Evolutionary conservation across 2,113 vertebrate genomes (phyloP), one percentile per base, ranked within the genome.

Genomic region (Archilochus colubris): DNA sequence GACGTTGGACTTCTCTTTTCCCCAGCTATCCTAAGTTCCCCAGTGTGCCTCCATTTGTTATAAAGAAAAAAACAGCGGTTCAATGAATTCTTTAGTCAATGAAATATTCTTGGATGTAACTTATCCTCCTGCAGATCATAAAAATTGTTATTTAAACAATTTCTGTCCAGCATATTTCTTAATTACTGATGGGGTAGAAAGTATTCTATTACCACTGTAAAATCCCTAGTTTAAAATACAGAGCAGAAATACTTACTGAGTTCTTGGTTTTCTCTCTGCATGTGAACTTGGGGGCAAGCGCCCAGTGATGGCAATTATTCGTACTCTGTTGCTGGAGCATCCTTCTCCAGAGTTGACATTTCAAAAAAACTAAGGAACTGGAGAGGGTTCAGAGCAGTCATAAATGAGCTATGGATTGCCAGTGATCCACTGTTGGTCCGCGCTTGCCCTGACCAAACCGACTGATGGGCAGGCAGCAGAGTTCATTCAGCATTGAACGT

Each of bases 101-200:
- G 78, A 96, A 95, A 82, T 85, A 84, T 58, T 91, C 84, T 75
- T 75, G 58, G 53, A 70, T 79, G 44, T 43, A 75, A 82, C 50
- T 75, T 84, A 67, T 81, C 54, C 58, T 87, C 33, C 81, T 72
- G 62, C 78, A 91, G 81, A 91, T 84, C 82, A 72, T 51, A 87
- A 82, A 86, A 89, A 79, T 54, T 69, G 50, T 94, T 89, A 74
- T 61, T 91, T 89, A 70, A 59, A 72, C 25, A 72, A 46, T 80
- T 88, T 83, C 51, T 58, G 68, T 91, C 70, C 51, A 87, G 54
- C 74, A 79, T 85, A 74, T 87, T 91, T 57, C 81, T 82, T 93
- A 94, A 79, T 87, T 95, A 85, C 85, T 76, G 75, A 82, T 73
- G 62, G 85, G 89, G 89, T 46, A 82, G 62, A 33, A 73, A 78